Evolutionary conservation across 2,797 vertebrate genomes (phyloP).

Genomic region (Acropternis orthonyx): DNA sequence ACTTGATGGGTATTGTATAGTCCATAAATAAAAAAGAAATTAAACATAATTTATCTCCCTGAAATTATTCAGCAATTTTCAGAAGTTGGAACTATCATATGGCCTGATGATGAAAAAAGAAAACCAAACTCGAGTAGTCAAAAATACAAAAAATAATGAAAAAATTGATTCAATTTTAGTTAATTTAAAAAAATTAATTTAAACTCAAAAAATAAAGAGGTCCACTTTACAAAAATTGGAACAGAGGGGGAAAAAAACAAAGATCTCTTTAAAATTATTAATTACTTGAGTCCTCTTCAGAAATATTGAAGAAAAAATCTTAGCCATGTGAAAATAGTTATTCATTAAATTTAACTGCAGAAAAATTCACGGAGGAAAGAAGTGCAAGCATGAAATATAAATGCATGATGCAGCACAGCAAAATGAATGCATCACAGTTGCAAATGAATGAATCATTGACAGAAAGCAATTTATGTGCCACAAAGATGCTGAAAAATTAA

Average conservation of each 20-base stretch:
- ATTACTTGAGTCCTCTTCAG: background rate
- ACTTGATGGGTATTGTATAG: background rate
- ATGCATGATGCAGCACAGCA: background rate
- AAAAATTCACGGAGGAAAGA: background rate
- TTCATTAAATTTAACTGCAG: background rate
- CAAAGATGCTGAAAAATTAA: background rate
- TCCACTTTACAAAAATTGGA: background rate
- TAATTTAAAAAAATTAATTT: background rate
- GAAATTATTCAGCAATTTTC: background rate
- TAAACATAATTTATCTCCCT: background rate
- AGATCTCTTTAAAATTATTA: background rate
- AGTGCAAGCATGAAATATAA: background rate
- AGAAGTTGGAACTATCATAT: background rate
- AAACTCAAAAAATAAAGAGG: background rate
- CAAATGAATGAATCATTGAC: slow-evolving; percentile 27
- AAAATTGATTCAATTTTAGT: background rate
- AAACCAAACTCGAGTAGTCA: background rate
- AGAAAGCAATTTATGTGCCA: background rate
- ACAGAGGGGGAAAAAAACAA: background rate
- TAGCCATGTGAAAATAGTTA: background rate
- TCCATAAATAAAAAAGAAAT: background rate
- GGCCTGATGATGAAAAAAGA: background rate
- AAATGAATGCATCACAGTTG: background rate
- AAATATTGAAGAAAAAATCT: background rate
- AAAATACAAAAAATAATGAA: background rate